Evolutionary conservation across 35 echinoderm and acorn worm species (phyloP).

Genomic region (Holothuria glaberrima): DNA sequence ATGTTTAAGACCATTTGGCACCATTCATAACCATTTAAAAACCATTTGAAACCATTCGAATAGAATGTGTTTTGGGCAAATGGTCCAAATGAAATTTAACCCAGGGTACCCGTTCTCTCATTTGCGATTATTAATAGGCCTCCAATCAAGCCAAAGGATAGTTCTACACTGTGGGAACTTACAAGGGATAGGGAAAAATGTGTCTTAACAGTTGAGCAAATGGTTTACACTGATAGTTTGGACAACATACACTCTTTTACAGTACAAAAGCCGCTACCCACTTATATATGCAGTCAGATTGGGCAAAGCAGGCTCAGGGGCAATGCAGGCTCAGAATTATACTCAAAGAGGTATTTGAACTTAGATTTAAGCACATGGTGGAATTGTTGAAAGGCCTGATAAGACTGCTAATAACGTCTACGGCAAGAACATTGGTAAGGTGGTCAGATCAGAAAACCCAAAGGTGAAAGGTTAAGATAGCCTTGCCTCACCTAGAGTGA

Average conservation of each 20-base stretch:
- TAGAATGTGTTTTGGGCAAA: no score
- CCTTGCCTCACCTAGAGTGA: background rate
- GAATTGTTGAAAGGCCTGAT: conserved; percentile 23
- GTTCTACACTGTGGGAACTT: conserved; percentile 15
- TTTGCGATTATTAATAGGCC: conserved; percentile 36
- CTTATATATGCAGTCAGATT: conserved; percentile 41
- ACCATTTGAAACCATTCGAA: no score
- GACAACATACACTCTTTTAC: conserved; percentile 28
- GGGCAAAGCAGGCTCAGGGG: no score
- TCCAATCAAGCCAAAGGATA: conserved; percentile 28
- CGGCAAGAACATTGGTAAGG: conserved; percentile 50
- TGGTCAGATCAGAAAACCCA: background rate
- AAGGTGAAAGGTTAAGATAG: background rate
- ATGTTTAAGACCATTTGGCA: no score
- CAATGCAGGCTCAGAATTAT: conserved; percentile 10
- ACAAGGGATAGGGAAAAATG: conserved; percentile 38
- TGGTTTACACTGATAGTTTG: background rate
- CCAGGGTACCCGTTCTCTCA: conserved; percentile 47
- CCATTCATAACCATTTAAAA: no score
- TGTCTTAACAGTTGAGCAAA: conserved; percentile 33
- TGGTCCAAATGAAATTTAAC: no score
- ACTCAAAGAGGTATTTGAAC: conserved; percentile 31
- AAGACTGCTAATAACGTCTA: conserved; percentile 44
- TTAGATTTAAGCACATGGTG: conserved; percentile 31
- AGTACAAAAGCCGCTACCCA: conserved; percentile 27